Base-by-base conservation (phyloP, 2,888 invertebrate species). In the Aleiodes testaceus region DNA sequence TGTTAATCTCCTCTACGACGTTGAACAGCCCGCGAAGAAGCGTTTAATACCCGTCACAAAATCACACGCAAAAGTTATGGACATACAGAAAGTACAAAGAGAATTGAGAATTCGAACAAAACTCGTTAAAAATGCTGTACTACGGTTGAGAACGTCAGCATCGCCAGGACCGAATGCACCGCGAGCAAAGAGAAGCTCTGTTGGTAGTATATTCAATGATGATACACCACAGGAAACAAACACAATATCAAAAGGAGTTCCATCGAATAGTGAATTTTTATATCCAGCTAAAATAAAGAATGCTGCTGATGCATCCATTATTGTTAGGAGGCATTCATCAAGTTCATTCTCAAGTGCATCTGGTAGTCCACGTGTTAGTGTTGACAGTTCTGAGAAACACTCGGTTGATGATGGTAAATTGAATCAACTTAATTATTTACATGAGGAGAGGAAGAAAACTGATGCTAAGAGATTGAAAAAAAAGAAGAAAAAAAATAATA, bases 311-410 rank as follows among this genome's bases (percentile, higher is more conserved):
- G 93, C 92, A 67, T 94, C 95, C 0, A 91, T 94, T 80, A 95
- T 96, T 70, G 93, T 95, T 79, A 89, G 95, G 47, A 89, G 95
- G 16, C 94, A 95, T 81, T 95, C 95, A 1, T 95, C 95, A 55
- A 95, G 94, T 84, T 94, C 94, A 0, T 94, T 93, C 83, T 94
- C 94, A 0, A 93, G 93, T 81, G 90, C 91, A 1, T 91, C 93
- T 12, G 90, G 91, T 87, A 93, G 93, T 80, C 91, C 92, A 1
- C 88, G 91, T 26, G 87, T 91, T 14, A 92, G 92, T 80, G 88
- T 78, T 73, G 86, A 82, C 16, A 73, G 77, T 16, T 74, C 77
- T 1, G 76, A 76, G 1, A 73, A 76, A 70, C 30, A 74, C 7
- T 68, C 53, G 6, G 45, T 61, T 3, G 76, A 77, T 1, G 52